Conservation (phyloP, 2,888 invertebrate genomes). For the Diachrysia chrysitis region DNA sequence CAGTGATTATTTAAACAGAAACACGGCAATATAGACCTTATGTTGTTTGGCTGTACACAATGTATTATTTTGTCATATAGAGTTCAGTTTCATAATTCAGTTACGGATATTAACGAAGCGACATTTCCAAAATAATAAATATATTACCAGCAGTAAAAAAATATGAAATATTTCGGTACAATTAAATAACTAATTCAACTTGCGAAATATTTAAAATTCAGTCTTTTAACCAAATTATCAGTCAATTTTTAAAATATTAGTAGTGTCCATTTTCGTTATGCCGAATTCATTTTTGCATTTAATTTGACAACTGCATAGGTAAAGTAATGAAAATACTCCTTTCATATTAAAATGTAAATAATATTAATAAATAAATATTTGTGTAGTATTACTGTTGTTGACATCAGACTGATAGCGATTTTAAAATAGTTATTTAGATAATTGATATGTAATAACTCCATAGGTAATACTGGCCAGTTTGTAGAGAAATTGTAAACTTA, state of each 20-base stretch:
- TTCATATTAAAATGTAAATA: slow-evolving; percentile 48
- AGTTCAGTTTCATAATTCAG: neutral
- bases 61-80: neutral
- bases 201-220: neutral
- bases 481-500: slow-evolving; percentile 37
- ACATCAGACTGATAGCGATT: slow-evolving; percentile 84
- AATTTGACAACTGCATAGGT: slow-evolving; percentile 3
- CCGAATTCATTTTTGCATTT: neutral
- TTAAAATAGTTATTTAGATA: slow-evolving; percentile 61
- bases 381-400: slow-evolving; percentile 72
- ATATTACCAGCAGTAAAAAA: neutral
- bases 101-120: neutral
- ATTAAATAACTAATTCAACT: neutral
- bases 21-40: neutral
- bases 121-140: neutral
- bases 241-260: neutral
- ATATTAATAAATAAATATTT: slow-evolving; percentile 52
- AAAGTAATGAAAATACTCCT: slow-evolving; percentile 6
- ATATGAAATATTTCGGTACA: neutral
- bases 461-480: slow-evolving; percentile 34
- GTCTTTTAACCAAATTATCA: neutral
- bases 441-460: slow-evolving; percentile 41
- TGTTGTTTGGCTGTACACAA: neutral
- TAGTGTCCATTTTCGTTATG: neutral
- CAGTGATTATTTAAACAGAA: neutral